phyloP scores from a whole-genome alignment of 2,888 invertebrate genomes.

The Danaus chrysippus region DNA sequence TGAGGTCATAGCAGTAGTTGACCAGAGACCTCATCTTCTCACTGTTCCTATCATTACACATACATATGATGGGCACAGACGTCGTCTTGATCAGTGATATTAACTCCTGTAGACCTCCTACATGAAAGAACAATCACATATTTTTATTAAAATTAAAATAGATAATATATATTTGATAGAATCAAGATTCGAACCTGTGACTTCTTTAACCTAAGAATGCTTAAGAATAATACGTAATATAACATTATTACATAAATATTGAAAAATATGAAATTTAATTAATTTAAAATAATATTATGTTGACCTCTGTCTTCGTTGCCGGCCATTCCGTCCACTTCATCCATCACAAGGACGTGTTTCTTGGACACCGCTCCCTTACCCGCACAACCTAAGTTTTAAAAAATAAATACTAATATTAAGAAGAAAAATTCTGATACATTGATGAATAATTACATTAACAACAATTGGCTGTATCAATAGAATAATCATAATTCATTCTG shows the following conservation, averaged over 20 bases:
- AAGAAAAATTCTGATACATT: too few species aligned
- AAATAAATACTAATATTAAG: too few species aligned
- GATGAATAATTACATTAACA: too few species aligned
- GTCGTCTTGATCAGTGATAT: conserved; percentile 93
- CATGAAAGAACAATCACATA: neutral
- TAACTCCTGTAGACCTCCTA: conserved; percentile 94
- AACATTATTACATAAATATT: too few species aligned
- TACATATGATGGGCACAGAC: conserved; percentile 94
- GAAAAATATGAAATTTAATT: too few species aligned
- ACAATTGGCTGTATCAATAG: too few species aligned
- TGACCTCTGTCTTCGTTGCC: conserved; percentile 97
- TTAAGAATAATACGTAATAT: too few species aligned
- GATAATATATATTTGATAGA: neutral
- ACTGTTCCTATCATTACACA: conserved; percentile 98
- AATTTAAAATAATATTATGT: neutral
- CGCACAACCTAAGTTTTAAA: conserved; percentile 49
- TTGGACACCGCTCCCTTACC: conserved; percentile 78
- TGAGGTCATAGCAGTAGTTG: conserved; percentile 96
- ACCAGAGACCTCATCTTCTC: conserved; percentile 95
- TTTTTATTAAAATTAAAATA: neutral
- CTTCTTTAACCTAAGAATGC: too few species aligned
- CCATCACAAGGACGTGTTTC: conserved; percentile 98
- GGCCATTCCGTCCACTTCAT: conserved; percentile 99
- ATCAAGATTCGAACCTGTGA: too few species aligned
- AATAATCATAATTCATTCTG: too few species aligned